phyloP scores from a whole-genome alignment of 2,113 vertebrate genomes.

The Macroglossus sobrinus region DNA sequence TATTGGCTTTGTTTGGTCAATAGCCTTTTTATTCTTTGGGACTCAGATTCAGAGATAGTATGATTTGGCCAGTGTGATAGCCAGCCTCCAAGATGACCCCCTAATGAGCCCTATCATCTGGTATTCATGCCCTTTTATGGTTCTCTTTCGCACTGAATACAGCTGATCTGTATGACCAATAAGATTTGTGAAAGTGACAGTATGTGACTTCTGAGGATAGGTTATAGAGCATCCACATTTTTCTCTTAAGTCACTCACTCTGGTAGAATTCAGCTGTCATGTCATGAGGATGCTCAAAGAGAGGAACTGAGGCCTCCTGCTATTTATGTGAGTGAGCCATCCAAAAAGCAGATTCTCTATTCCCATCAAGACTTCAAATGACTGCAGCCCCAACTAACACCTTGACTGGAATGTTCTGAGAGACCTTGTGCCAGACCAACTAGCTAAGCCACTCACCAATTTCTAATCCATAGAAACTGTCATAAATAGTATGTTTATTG shows the following conservation, averaged over 20 bases:
- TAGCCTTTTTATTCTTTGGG: not conserved
- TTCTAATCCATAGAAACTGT: not conserved
- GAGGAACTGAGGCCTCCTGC: not conserved
- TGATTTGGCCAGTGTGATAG: not conserved
- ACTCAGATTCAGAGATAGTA: not conserved
- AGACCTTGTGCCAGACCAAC: not conserved
- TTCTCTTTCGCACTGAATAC: not conserved
- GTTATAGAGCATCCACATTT: not conserved
- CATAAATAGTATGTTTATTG: not conserved
- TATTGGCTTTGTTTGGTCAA: not conserved
- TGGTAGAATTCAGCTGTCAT: not conserved
- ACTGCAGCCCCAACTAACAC: not conserved
- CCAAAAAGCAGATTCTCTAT: not conserved
- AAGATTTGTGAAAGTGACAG: not conserved
- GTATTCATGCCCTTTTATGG: not conserved
- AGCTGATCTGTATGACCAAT: not conserved
- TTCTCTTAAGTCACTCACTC: not conserved
- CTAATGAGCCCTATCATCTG: not conserved
- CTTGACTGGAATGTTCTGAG: not conserved
- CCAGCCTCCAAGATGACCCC: not conserved
- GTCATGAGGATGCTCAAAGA: not conserved
- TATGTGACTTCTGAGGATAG: not conserved
- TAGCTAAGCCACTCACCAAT: not conserved
- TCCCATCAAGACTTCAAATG: not conserved
- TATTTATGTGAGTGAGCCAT: not conserved